phyloP scores from a whole-genome alignment of 2,888 invertebrate genomes.

The Pharmacophagus antenor region DNA sequence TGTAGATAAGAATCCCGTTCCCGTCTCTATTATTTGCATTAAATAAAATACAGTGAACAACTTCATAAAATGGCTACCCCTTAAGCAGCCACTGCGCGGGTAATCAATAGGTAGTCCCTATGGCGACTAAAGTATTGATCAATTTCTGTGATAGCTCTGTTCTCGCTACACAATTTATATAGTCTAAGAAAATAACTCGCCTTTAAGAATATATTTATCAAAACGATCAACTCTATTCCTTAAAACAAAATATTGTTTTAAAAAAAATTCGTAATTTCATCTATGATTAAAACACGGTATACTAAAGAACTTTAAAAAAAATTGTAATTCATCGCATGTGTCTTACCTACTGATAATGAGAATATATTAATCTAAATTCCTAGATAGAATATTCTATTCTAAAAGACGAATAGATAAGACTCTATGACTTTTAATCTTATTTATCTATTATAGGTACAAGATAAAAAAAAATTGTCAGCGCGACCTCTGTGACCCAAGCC shows the following conservation, averaged over 20 bases:
- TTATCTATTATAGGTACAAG: background rate
- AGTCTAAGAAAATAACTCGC: too few relatives aligned
- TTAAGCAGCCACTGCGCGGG: background rate
- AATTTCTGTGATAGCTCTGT: conserved; percentile 5
- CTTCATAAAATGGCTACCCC: conserved; percentile 16
- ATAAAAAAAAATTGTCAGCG: conserved; percentile 28
- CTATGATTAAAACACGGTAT: too few relatives aligned
- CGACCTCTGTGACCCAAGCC: conserved; percentile 45
- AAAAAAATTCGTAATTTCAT: too few relatives aligned
- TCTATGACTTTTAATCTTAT: background rate
- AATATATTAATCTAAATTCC: too few relatives aligned
- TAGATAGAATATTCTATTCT: too few relatives aligned
- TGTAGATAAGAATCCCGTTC: conserved; percentile 33
- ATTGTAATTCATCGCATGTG: too few relatives aligned
- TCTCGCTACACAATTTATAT: background rate
- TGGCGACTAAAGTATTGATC: conserved; percentile 39
- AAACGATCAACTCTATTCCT: too few relatives aligned
- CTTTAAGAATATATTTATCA: too few relatives aligned
- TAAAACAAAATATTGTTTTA: too few relatives aligned
- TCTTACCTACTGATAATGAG: too few relatives aligned
- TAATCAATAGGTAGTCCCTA: conserved; percentile 37
- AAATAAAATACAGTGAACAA: conserved; percentile 22
- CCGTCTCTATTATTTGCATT: conserved; percentile 28
- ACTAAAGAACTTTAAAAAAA: too few relatives aligned
- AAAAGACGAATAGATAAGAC: background rate